phyloP scores from a whole-genome alignment of 2,797 vertebrate genomes.

The Alcedo atthis region DNA sequence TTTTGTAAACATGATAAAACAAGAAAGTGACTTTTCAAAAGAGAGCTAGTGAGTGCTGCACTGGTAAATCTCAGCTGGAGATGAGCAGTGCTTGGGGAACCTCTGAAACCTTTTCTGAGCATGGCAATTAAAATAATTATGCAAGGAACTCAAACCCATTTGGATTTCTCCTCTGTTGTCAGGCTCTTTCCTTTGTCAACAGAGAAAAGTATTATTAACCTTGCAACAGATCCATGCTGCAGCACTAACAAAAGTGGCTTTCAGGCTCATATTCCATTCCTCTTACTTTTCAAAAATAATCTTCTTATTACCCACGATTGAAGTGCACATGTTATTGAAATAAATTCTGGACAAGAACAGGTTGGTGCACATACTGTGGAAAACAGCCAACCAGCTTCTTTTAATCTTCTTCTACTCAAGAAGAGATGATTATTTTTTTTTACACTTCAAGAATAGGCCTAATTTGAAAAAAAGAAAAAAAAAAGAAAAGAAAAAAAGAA shows the following conservation, averaged over 20 bases:
- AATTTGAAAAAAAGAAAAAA: not conserved
- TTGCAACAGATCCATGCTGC: constrained; percentile 20
- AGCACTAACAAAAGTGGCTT: constrained; percentile 27
- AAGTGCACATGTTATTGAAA: not conserved
- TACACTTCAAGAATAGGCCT: not conserved
- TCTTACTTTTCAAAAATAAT: constrained; percentile 38
- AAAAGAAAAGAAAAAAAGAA: too few relatives aligned
- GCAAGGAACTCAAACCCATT: constrained; percentile 36
- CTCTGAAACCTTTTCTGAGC: constrained; percentile 30
- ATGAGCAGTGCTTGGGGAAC: not conserved
- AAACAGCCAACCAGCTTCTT: not conserved
- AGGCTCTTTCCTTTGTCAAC: constrained; percentile 38
- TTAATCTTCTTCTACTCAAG: constrained; percentile 11
- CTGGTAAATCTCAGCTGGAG: constrained; percentile 16
- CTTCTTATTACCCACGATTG: constrained; percentile 5
- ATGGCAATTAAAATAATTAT: constrained; percentile 54
- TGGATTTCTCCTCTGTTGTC: constrained; percentile 37
- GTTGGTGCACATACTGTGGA: not conserved
- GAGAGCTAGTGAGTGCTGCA: constrained; percentile 6
- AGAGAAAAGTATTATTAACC: constrained; percentile 53
- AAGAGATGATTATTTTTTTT: not conserved
- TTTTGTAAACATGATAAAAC: constrained; percentile 73
- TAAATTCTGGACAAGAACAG: constrained; percentile 3
- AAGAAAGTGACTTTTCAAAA: constrained; percentile 63
- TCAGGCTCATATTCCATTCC: constrained; percentile 1